Conservation (phyloP, 2,888 invertebrate genomes). For the Spilosoma lubricipeda region DNA sequence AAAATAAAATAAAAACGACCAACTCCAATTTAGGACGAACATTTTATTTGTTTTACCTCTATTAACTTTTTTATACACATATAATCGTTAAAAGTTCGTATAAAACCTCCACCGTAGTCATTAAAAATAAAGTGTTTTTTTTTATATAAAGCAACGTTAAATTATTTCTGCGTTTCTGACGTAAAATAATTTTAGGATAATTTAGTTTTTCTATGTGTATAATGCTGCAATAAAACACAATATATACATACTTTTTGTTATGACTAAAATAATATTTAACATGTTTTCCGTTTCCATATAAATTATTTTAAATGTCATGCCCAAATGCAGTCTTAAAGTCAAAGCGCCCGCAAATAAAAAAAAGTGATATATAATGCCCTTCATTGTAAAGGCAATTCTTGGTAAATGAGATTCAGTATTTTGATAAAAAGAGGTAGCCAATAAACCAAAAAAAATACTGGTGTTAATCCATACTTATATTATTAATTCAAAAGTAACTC, state of each 20-base stretch:
- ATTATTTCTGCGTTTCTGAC: slow-evolving; percentile 4
- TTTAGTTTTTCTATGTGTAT: slow-evolving; percentile 1
- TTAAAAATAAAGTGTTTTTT: slow-evolving; percentile 30
- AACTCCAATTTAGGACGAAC: slow-evolving; percentile 21
- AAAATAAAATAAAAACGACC: slow-evolving; percentile 19
- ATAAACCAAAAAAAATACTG: not conserved
- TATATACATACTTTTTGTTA: slow-evolving; percentile 8
- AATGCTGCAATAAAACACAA: slow-evolving; percentile 1
- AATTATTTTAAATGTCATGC: slow-evolving; percentile 52
- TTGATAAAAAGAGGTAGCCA: slow-evolving; percentile 10
- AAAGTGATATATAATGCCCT: slow-evolving; percentile 54
- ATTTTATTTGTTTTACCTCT: slow-evolving; percentile 28
- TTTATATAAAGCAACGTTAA: slow-evolving; percentile 11
- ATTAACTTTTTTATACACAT: slow-evolving; percentile 27
- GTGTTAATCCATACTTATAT: too few relatives aligned
- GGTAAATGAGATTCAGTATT: slow-evolving; percentile 39
- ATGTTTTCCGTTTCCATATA: slow-evolving; percentile 29
- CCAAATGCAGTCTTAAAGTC: slow-evolving; percentile 37
- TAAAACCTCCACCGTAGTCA: slow-evolving; percentile 29
- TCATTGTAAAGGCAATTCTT: slow-evolving; percentile 50
- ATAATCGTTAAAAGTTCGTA: slow-evolving; percentile 26
- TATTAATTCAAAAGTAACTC: too few relatives aligned
- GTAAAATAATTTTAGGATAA: slow-evolving; percentile 4
- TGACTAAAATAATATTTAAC: slow-evolving; percentile 25
- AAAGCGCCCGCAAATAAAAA: slow-evolving; percentile 48